Percentiles rank a stretch among this genome's conserved stretches.
phyloP scores from a whole-genome alignment of 2,888 invertebrate genomes.

The Cylloceria caligata region DNA sequence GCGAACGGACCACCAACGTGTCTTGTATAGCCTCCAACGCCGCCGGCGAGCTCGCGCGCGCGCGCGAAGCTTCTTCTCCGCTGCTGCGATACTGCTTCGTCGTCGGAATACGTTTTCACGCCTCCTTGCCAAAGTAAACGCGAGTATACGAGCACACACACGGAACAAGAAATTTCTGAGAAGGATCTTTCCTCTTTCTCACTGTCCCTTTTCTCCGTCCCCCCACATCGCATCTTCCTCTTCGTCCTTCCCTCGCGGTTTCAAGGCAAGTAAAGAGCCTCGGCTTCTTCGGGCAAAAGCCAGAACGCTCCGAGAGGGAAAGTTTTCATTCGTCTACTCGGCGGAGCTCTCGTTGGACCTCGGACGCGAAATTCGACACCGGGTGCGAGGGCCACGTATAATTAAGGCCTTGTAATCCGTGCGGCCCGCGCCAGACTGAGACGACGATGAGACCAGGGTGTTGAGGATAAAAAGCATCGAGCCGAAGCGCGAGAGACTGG shows the following conservation, averaged over 20 bases:
- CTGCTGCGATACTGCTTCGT: conserved; percentile 62
- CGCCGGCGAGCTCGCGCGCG: conserved; percentile 52
- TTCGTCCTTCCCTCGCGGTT: conserved; percentile 41
- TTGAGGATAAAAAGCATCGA: conserved; percentile 56
- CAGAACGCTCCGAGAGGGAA: conserved; percentile 37
- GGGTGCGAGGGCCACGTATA: conserved; percentile 70
- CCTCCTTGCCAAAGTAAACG: conserved; percentile 76
- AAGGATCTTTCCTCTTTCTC: conserved; percentile 60
- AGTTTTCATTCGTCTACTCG: conserved; percentile 50
- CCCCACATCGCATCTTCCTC: conserved; percentile 6
- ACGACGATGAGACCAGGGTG: conserved; percentile 39
- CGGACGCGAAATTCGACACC: conserved; percentile 75
- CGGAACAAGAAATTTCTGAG: conserved; percentile 70
- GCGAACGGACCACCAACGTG: conserved; percentile 64
- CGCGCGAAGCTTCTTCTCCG: conserved; percentile 48
- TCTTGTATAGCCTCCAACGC: conserved; percentile 36
- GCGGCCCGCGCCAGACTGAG: conserved; percentile 50
- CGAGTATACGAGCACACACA: conserved; percentile 50
- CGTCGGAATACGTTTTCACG: conserved; percentile 73
- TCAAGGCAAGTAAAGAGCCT: conserved; percentile 47
- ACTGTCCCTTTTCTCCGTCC: conserved; percentile 2
- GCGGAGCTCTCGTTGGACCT: conserved; percentile 61
- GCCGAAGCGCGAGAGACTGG: conserved; percentile 32
- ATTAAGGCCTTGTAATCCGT: conserved; percentile 74
- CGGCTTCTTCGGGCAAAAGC: conserved; percentile 54